phyloP scores from a whole-genome alignment of 2,113 vertebrate genomes.

The Ovibos moschatus region DNA sequence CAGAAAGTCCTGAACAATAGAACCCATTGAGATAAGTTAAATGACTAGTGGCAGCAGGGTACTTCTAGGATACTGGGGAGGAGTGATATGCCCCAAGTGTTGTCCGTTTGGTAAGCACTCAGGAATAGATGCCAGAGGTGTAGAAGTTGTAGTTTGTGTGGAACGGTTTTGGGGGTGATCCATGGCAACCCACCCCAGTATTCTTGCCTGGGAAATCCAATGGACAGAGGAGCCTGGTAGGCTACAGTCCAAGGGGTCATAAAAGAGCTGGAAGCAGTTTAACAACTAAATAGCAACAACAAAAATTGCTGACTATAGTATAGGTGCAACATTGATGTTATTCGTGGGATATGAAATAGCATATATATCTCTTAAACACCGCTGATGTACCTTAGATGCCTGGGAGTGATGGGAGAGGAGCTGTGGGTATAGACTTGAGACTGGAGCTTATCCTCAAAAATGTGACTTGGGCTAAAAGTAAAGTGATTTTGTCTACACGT shows the following conservation, averaged over 20 bases:
- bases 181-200: neutral
- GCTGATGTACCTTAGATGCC: neutral
- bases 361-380: neutral
- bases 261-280: neutral
- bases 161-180: neutral
- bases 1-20: neutral
- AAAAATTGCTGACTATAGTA: neutral
- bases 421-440: neutral
- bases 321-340: neutral
- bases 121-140: neutral
- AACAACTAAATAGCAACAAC: neutral
- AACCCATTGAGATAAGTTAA: neutral
- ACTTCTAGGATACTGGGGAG: neutral
- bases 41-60: neutral
- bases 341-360: neutral
- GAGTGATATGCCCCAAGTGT: neutral
- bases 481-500: neutral
- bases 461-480: neutral
- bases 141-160: neutral
- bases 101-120: neutral
- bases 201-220: neutral
- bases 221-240: neutral
- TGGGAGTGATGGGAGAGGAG: neutral
- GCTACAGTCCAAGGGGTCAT: neutral
- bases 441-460: neutral